phyloP scores from a whole-genome alignment of 2,113 vertebrate species.

The Cranoglanis bouderius region DNA sequence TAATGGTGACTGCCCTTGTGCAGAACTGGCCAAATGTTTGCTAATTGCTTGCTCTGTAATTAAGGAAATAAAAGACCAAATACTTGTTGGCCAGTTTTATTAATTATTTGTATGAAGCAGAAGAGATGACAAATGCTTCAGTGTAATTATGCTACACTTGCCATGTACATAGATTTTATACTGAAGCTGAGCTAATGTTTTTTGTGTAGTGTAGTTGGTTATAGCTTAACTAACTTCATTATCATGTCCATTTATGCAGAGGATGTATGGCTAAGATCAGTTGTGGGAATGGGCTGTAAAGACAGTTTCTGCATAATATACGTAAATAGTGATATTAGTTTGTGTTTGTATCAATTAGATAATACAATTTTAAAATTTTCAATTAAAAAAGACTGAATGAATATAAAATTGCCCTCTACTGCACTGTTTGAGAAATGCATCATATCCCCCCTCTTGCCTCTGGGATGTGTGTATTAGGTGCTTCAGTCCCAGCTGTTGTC shows the following conservation, averaged over 20 bases:
- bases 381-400: neutral
- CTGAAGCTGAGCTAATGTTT: neutral
- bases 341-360: neutral
- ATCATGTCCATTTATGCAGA: neutral
- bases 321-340: neutral
- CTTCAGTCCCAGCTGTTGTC: conserved; percentile 86
- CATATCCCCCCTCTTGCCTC: neutral
- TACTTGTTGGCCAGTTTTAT: neutral
- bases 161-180: neutral
- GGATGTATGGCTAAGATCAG: neutral
- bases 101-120: neutral
- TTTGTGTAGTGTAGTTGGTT: neutral
- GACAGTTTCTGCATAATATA: neutral
- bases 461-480: conserved; percentile 73
- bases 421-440: conserved; percentile 15
- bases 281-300: neutral
- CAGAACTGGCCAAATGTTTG: neutral
- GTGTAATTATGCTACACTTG: neutral
- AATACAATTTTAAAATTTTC: neutral
- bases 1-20: neutral
- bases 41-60: neutral
- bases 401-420: neutral
- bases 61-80: neutral
- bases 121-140: neutral
- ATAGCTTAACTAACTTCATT: neutral